Base-by-base conservation (phyloP, 1,140 invertebrate genomes). In the Sycophila sp. region DNA sequence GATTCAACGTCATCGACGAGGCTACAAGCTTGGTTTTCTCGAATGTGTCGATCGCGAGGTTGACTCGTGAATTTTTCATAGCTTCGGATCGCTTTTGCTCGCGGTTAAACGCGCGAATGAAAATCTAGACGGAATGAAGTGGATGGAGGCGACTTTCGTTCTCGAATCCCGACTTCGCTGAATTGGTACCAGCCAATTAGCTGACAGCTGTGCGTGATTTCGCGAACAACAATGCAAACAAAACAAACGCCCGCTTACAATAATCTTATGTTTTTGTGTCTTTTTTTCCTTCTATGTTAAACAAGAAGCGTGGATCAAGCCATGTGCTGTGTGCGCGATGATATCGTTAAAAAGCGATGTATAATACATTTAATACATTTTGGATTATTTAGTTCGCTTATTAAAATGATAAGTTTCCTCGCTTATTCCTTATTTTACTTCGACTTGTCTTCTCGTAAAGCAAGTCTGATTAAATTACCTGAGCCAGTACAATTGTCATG, bases 131-230 rank as follows among this genome's bases (percentile, higher is more conserved):
- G 51, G 22, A 70, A 70, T 70, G 28, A 64, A 56, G 8, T 64
- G 38, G 47, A 70, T 63, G 59, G 38, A 53, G 28, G n/a, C 11
- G 3, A 55, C 10, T 56, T 69, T 19, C 13, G 4, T 45, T 34
- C 34, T 28, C 4, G 22, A 53, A 40, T 30, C 7, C 17, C 24
- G 8, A 34, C 8, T 1, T 34, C 1, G 11, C 59, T 64, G 15
- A 64, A 26, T 56, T 64, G 68, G 68, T 70, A 64, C 68, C 68
- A 56, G 60, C 68, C 68, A 64, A 70, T 64, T 15, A 64, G n/a
- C 38, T 24, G 32, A 45, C 11, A 63, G 28, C 8, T 63, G 40
- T 40, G 58, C 17, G 19, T 45, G 7, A 10, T 63, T 32, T 45
- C 8, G 28, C 7, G 34, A n/a, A 45, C 5, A 7, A 13, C 17